Conservation (phyloP, 1,140 invertebrate genomes). For the Drosophila nasuta region DNA sequence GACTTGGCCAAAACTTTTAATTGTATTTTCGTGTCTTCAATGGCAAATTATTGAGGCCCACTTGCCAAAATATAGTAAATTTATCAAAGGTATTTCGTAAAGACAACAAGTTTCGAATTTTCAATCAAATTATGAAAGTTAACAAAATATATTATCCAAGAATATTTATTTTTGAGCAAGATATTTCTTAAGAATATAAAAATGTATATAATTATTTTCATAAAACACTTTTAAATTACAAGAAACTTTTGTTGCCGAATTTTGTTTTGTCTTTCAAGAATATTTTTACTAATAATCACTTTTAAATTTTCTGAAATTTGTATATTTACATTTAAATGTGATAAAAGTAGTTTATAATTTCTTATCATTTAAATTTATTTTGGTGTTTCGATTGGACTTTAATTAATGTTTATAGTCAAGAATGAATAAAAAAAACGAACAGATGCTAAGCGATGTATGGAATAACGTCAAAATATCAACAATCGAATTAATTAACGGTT, state of each 20-base stretch:
- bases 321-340: too few species aligned
- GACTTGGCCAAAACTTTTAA: background rate
- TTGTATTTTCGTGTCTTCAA: background rate
- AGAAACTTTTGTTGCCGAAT: too few species aligned
- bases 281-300: too few species aligned
- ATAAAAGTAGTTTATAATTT: background rate
- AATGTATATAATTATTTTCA: too few species aligned
- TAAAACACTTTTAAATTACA: too few species aligned
- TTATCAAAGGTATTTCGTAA: background rate
- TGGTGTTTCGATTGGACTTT: background rate
- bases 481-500: slow-evolving; percentile 75
- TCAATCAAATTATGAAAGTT: too few species aligned
- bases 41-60: background rate
- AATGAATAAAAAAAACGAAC: background rate
- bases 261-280: too few species aligned
- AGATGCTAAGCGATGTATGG: background rate
- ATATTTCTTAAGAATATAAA: too few species aligned
- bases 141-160: too few species aligned
- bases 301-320: too few species aligned
- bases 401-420: slow-evolving; percentile 19
- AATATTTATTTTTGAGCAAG: too few species aligned
- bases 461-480: slow-evolving; percentile 31
- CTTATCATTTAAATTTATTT: slow-evolving; percentile 6
- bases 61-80: background rate
- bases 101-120: too few species aligned